A percentile compares a stretch with the other conserved stretches of the same genome.
These are phyloP conservation scores for Grapholita molesta DNA, from an alignment of 1,140 invertebrate species.

Conservation along the genomic window DNA sequence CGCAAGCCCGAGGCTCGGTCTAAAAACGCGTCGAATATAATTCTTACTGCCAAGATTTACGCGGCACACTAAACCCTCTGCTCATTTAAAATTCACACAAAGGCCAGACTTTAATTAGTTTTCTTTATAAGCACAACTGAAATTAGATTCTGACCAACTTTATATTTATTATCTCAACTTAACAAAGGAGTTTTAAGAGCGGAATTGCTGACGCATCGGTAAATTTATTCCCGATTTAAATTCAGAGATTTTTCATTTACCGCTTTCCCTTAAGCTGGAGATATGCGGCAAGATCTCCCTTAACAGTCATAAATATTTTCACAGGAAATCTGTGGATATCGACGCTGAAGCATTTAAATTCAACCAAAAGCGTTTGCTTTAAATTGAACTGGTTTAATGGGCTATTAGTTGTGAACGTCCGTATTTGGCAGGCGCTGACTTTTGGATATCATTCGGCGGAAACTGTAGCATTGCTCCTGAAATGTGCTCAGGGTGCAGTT, in stretches of 20 bases:
- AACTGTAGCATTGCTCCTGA: neutral
- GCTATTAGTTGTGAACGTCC: neutral
- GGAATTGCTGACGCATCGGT: neutral
- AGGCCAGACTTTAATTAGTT: conserved; percentile 29
- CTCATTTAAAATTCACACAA: conserved; percentile 28
- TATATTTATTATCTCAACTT: conserved; percentile 3
- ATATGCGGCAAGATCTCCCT: conserved; percentile 10
- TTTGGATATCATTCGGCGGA: neutral
- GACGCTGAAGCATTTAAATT: neutral
- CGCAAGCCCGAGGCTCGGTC: neutral
- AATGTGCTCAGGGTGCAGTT: no score
- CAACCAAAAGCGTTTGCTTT: neutral
- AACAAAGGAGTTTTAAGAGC: conserved; percentile 3
- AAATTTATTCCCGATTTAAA: neutral
- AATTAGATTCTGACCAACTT: conserved; percentile 24
- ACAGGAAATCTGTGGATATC: neutral
- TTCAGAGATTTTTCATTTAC: conserved; percentile 6
- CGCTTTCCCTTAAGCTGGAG: neutral
- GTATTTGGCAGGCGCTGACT: neutral
- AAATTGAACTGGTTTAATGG: conserved; percentile 16
- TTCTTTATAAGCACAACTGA: conserved; percentile 19
- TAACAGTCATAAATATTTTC: conserved; percentile 10
- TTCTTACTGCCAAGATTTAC: conserved; percentile 18
- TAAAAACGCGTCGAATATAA: conserved; percentile 13
- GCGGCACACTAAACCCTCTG: conserved; percentile 13